Evolutionary conservation across 2,113 vertebrate genomes (phyloP), one percentile per base, ranked within the genome.

Genomic region (Oreochromis niloticus): DNA sequence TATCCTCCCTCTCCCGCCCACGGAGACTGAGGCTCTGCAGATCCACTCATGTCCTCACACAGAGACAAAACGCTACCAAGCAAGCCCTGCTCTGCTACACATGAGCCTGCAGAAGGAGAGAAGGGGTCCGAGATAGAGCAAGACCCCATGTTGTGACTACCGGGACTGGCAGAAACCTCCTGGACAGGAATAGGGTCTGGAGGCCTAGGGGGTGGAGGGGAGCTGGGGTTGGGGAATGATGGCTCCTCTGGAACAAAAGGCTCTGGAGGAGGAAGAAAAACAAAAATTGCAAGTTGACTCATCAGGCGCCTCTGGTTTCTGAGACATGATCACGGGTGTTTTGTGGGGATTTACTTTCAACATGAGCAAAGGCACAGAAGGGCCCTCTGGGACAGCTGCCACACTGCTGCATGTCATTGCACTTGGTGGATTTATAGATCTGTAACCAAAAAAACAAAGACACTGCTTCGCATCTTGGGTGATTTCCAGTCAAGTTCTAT

Each of bases 351-450:
- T 91, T 97, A 99, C 98, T 98, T 96, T 99, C 98, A 90, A 98
- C 94, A 6, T 99, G 98, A 95, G 98, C 98, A 89, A 99, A 99
- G 95, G 98, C 98, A 96, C 98, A 99, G 96, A 99, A 99, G n/a
- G 98, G 98, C 90, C 98, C 98, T 92, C 98, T 96, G 85, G 98
- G 98, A 92, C 98, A 99, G 97, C 97, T 98, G 93, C 98, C 98
- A 82, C 97, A 97, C 96, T 99, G 98, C 94, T 99, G 98, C 97
- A 99, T 99, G 88, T 99, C 98, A 55, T 99, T 99, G 95, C 98
- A 99, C 96, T 99, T 99, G 68, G 98, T 99, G 90, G 98, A 99
- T 92, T 98, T 98, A 94, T 99, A 99, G 94, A 99, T 99, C 98
- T 99, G 95, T 52, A 79, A 80, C 39, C 6, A 50, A 7, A 71